Percentiles rank a stretch among this genome's conserved stretches.
phyloP scores from a whole-genome alignment of 1,140 invertebrate species.

The Gonatopus flavifemur region DNA sequence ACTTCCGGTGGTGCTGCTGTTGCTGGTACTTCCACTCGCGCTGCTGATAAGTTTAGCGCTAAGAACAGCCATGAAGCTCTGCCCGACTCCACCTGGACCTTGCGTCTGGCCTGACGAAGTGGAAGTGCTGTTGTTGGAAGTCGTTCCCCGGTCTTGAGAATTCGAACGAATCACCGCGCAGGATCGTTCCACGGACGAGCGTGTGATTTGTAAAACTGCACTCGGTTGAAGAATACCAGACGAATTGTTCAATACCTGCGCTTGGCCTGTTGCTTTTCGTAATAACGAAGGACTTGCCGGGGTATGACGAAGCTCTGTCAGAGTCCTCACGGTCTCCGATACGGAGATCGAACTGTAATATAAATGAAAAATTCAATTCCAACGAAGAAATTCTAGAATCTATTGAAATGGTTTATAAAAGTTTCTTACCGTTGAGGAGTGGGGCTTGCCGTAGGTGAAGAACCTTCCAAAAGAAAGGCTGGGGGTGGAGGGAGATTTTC shows the following conservation, averaged over 20 bases:
- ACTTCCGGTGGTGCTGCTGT: constrained; percentile 47
- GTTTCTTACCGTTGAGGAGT: constrained; percentile 39
- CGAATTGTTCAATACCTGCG: constrained; percentile 30
- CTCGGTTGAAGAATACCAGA: constrained; percentile 18
- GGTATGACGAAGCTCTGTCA: constrained; percentile 82
- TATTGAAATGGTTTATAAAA: constrained; percentile 1
- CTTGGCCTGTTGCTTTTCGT: constrained; percentile 57
- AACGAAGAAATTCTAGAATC: not conserved
- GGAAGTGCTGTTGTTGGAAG: constrained; percentile 32
- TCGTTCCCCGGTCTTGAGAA: constrained; percentile 46
- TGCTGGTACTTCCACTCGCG: constrained; percentile 33
- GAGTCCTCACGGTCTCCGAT: constrained; percentile 82
- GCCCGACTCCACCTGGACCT: constrained; percentile 60
- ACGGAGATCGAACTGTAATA: constrained; percentile 60
- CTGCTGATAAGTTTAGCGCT: constrained; percentile 69
- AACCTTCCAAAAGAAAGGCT: constrained; percentile 74
- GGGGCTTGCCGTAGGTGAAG: constrained; percentile 49
- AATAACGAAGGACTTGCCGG: constrained; percentile 80
- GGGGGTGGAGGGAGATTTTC: constrained; percentile 83
- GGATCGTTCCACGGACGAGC: constrained; percentile 38
- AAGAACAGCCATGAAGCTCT: constrained; percentile 70
- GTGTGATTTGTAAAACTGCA: constrained; percentile 37
- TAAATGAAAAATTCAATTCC: constrained; percentile 1
- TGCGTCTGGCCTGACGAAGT: constrained; percentile 19
- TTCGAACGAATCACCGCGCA: constrained; percentile 27